Evolutionary conservation across 2,888 invertebrate genomes (phyloP).

Genomic region (Adelognathus sp.): DNA sequence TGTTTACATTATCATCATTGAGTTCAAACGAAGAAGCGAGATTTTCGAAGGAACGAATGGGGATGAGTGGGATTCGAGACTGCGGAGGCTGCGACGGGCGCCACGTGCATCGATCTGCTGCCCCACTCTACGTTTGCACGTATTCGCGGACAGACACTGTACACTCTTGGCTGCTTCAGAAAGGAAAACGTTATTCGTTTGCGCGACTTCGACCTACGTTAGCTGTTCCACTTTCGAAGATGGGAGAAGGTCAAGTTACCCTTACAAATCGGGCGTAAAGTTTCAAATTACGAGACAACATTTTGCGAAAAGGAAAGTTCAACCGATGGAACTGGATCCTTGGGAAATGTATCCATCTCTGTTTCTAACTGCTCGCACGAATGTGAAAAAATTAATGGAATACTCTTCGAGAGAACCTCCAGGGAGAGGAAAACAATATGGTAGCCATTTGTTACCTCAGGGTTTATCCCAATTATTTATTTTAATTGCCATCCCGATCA

Average conservation of each 20-base stretch:
- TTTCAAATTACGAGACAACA: background rate
- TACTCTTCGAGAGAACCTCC: too few species aligned
- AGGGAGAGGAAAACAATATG: too few species aligned
- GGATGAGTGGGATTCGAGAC: slow-evolving; percentile 66
- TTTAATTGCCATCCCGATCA: too few species aligned
- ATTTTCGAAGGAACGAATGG: background rate
- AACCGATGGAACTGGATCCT: background rate
- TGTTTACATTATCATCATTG: slow-evolving; percentile 65
- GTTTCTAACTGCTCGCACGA: too few species aligned
- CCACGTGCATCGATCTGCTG: slow-evolving; percentile 78
- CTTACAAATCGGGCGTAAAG: background rate
- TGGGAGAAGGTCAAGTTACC: slow-evolving; percentile 7
- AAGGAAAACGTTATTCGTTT: slow-evolving; percentile 45
- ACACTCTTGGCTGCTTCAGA: slow-evolving; percentile 3
- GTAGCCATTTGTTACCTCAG: too few species aligned
- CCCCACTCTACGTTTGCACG: slow-evolving; percentile 55
- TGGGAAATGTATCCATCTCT: too few species aligned
- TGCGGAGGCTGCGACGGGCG: slow-evolving; percentile 78
- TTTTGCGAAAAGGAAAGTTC: background rate
- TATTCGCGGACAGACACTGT: slow-evolving; percentile 23
- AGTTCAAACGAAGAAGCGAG: slow-evolving; percentile 5
- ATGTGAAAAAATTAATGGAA: too few species aligned
- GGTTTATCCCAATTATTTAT: too few species aligned
- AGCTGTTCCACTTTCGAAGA: slow-evolving; percentile 19
- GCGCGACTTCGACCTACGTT: slow-evolving; percentile 8